Percentiles rank a stretch among this genome's conserved stretches.
phyloP scores from a whole-genome alignment of 2,888 invertebrate species.

The Agrotis ipsilon region DNA sequence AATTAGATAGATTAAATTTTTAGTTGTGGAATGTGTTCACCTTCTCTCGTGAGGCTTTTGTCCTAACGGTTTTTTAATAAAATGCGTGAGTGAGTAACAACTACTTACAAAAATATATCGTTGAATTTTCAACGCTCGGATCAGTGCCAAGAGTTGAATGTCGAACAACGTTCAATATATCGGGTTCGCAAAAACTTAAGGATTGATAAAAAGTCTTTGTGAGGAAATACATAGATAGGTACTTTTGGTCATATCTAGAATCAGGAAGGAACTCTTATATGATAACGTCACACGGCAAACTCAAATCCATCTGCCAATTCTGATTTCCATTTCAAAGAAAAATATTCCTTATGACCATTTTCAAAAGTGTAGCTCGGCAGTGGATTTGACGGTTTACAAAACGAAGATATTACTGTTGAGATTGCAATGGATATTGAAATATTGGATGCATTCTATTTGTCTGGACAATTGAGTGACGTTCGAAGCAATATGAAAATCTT shows the following conservation, averaged over 20 bases:
- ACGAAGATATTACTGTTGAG: constrained; percentile 4
- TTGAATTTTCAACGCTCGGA: not conserved
- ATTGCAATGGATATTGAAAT: constrained; percentile 2
- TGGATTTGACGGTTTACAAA: constrained; percentile 1
- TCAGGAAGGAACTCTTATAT: not conserved
- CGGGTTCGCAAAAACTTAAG: not conserved
- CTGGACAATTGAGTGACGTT: constrained; percentile 15
- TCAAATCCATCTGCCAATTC: not conserved
- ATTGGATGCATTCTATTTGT: constrained; percentile 36
- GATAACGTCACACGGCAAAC: not conserved
- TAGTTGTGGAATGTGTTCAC: not conserved
- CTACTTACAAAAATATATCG: too few relatives aligned
- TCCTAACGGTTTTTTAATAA: too few relatives aligned
- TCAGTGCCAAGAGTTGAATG: not conserved
- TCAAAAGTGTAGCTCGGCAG: not conserved
- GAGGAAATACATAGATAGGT: not conserved
- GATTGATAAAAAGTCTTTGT: not conserved
- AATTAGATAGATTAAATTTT: not conserved
- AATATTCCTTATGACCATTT: not conserved
- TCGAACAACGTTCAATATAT: not conserved
- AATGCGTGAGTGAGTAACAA: too few relatives aligned
- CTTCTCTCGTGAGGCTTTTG: not conserved
- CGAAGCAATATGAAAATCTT: constrained; percentile 35
- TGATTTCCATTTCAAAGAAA: not conserved
- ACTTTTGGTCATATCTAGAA: not conserved